These are phyloP conservation scores for Erebia palarica DNA, from an alignment of 2,888 invertebrate genomes.

Conservation along the genomic window DNA sequence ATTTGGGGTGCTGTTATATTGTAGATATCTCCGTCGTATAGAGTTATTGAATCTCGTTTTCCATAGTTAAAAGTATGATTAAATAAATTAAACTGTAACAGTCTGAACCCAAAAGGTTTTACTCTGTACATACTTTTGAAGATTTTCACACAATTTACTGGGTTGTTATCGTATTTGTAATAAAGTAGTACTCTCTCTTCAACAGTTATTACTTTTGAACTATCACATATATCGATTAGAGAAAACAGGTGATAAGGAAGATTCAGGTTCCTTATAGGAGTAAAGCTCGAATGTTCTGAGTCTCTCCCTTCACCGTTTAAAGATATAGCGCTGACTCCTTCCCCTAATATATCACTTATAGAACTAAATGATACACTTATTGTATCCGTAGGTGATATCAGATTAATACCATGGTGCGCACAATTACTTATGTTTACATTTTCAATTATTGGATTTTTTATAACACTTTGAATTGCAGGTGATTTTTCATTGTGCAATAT, in stretches of 20 bases:
- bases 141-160: slow-evolving; percentile 98
- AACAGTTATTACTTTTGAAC: slow-evolving; percentile 94
- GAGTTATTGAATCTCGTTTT: slow-evolving; percentile 90
- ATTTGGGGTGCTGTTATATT: slow-evolving; percentile 89
- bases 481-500: slow-evolving; percentile 97
- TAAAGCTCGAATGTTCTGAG: slow-evolving; percentile 93
- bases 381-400: slow-evolving; percentile 93
- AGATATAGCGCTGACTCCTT: slow-evolving; percentile 94
- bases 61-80: slow-evolving; percentile 92
- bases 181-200: slow-evolving; percentile 95
- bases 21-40: slow-evolving; percentile 97
- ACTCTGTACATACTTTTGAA: slow-evolving; percentile 93
- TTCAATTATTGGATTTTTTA: slow-evolving; percentile 91
- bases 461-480: slow-evolving; percentile 94
- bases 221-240: slow-evolving; percentile 97
- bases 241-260: slow-evolving; percentile 96
- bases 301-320: slow-evolving; percentile 96
- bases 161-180: slow-evolving; percentile 98
- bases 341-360: slow-evolving; percentile 91
- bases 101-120: slow-evolving; percentile 94
- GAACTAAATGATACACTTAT: slow-evolving; percentile 89
- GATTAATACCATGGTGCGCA: slow-evolving; percentile 95
- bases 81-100: slow-evolving; percentile 95
- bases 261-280: slow-evolving; percentile 90
- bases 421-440: slow-evolving; percentile 92